Evolutionary conservation across 2,888 invertebrate genomes (phyloP).

Genomic region (Micropterix aruncella): DNA sequence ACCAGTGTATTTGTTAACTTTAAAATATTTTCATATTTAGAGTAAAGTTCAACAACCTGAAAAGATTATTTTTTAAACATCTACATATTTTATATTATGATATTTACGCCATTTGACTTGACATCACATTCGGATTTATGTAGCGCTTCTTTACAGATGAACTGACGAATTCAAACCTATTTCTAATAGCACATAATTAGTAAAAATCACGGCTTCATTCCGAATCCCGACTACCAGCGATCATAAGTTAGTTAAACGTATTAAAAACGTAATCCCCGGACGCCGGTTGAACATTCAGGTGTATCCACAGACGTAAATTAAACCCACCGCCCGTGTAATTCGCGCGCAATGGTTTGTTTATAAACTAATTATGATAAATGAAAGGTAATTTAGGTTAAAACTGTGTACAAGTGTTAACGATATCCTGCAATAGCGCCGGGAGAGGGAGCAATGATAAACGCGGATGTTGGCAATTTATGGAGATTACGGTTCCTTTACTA

Average conservation of each 20-base stretch:
- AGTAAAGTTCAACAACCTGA: too few relatives aligned
- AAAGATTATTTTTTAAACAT: too few relatives aligned
- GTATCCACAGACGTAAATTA: not conserved
- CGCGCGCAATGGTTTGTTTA: slow-evolving; percentile 6
- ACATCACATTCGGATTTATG: too few relatives aligned
- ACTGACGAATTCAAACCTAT: too few relatives aligned
- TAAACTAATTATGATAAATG: slow-evolving; percentile 12
- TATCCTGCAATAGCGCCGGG: slow-evolving; percentile 2
- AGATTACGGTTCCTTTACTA: not conserved
- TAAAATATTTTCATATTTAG: too few relatives aligned
- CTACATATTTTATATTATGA: too few relatives aligned
- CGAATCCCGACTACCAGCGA: not conserved
- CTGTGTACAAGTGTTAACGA: slow-evolving; percentile 10
- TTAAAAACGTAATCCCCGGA: not conserved
- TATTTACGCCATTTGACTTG: too few relatives aligned
- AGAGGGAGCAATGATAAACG: not conserved
- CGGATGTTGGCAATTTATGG: not conserved
- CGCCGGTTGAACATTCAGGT: not conserved
- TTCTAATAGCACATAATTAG: too few relatives aligned
- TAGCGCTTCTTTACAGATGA: too few relatives aligned
- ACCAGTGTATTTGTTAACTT: too few relatives aligned
- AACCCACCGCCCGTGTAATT: not conserved
- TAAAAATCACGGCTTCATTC: too few relatives aligned
- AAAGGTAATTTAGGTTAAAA: slow-evolving; percentile 12
- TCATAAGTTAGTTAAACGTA: not conserved